phyloP scores from a whole-genome alignment of 2,797 vertebrate species.

The Anisognathus igniventris region DNA sequence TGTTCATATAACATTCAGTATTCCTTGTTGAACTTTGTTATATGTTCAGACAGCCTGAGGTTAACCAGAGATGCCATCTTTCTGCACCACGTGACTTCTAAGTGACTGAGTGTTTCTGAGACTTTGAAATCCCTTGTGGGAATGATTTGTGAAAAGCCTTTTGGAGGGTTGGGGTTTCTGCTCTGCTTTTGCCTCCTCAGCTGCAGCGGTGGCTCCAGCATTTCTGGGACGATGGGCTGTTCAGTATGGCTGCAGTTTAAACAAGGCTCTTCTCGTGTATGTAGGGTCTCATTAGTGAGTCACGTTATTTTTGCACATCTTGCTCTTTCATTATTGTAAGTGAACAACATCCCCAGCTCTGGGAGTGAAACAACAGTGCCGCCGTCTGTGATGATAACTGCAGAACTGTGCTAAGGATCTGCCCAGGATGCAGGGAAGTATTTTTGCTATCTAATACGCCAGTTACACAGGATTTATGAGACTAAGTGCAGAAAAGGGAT shows the following conservation, averaged over 20 bases:
- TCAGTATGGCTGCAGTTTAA: not conserved
- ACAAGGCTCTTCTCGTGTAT: not conserved
- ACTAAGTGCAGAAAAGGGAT: not conserved
- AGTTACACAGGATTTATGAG: not conserved
- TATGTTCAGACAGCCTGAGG: not conserved
- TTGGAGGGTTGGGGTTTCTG: not conserved
- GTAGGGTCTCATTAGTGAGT: not conserved
- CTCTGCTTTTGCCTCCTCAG: not conserved
- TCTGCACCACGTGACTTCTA: accelerated
- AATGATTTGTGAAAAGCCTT: not conserved
- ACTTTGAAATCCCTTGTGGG: not conserved
- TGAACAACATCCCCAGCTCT: not conserved
- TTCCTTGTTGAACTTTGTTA: not conserved
- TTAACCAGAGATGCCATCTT: not conserved
- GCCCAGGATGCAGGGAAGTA: not conserved
- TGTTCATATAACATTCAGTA: not conserved
- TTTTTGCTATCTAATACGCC: not conserved
- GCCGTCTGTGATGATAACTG: not conserved
- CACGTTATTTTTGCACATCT: not conserved
- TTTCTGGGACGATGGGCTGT: not conserved
- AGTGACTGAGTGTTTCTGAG: not conserved
- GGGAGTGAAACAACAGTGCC: not conserved
- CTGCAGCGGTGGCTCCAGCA: accelerated
- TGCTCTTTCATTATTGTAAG: not conserved
- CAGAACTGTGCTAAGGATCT: not conserved